Base-by-base conservation (phyloP, 2,797 vertebrate species). In the Pipistrellus pygmaeus region DNA sequence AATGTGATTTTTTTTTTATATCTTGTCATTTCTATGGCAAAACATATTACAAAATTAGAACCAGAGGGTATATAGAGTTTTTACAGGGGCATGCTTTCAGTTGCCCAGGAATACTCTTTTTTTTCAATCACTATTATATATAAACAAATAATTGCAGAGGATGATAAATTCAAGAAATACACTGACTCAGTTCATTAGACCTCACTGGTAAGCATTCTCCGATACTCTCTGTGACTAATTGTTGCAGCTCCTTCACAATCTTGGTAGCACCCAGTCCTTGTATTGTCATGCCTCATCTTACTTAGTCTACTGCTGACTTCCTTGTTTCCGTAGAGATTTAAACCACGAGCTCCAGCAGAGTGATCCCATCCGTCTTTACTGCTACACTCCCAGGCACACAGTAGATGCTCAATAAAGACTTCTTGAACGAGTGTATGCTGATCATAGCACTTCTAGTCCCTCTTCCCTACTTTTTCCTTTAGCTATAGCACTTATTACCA, bases 261-360 rank as follows among this genome's bases (percentile, higher is more conserved):
- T 53, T 25, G 64, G 25, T 46, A 2, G 60, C 41, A 46, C 8
- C 46, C 27, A 27, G 57, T 8, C 21, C 35, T 25, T 57, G 46
- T 62, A 12, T 5, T 53, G 9, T 55, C n/a, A 14, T 20, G 15
- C 15, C 30, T 55, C 18, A 11, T 44, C 53, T 44, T 30, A 17
- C 35, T 9, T 21, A 41, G 57, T 55, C 78, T 30, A n/a, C 30
- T 18, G 21, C 30, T 35, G 14, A 69, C 35, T 83, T 53, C 5
- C 85, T 86, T 77, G 46, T 88, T 88, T 57, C 27, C 11, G n/a
- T 51, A 38, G 53, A 75, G 48, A 68, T 81, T 88, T n/a, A 71
- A 80, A 76, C 60, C 46, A 27, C 32, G 18, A 48, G 30, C 55
- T 81, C 25, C 18, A 90, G 32, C 64, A 66, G 10, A 77, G 64